Conservation (phyloP, 2,797 vertebrate species). For the Notoglanidium macrostoma region DNA sequence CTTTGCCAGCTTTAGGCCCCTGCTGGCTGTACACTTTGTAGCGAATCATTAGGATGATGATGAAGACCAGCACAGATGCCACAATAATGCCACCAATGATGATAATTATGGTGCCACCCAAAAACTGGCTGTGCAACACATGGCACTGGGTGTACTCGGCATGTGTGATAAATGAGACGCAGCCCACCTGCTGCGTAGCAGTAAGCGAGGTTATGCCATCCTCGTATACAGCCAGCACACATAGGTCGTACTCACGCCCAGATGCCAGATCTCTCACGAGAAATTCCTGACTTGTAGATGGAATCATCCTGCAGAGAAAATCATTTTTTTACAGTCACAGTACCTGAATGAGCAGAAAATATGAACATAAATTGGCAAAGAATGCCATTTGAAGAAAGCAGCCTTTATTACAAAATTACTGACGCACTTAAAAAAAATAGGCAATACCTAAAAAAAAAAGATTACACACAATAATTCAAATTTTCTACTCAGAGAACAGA, state of each 20-base stretch:
- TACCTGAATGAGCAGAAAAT: background rate
- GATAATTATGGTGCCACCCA: slow-evolving; percentile 94
- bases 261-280: slow-evolving; percentile 85
- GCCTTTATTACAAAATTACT: background rate
- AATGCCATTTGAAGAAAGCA: background rate
- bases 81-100: slow-evolving; percentile 96
- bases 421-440: background rate
- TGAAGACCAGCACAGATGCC: slow-evolving; percentile 91
- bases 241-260: slow-evolving; percentile 83
- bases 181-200: slow-evolving; percentile 85
- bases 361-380: background rate
- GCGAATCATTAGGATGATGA: slow-evolving; percentile 93
- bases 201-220: slow-evolving; percentile 84
- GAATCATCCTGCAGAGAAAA: slow-evolving; percentile 82
- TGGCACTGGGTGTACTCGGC: slow-evolving; percentile 83
- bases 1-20: slow-evolving; percentile 75
- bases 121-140: slow-evolving; percentile 84
- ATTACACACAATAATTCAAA: background rate
- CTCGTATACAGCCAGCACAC: slow-evolving; percentile 86
- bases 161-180: slow-evolving; percentile 85
- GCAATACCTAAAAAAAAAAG: background rate
- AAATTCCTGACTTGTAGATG: slow-evolving; percentile 86
- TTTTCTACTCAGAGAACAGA: background rate
- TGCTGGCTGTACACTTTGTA: slow-evolving; percentile 90
- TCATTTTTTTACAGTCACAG: background rate